A percentile compares a stretch with the other conserved stretches of the same genome.
These are phyloP conservation scores for Crematogaster levior DNA, from an alignment of 2,888 invertebrate genomes.

Conservation along the genomic window DNA sequence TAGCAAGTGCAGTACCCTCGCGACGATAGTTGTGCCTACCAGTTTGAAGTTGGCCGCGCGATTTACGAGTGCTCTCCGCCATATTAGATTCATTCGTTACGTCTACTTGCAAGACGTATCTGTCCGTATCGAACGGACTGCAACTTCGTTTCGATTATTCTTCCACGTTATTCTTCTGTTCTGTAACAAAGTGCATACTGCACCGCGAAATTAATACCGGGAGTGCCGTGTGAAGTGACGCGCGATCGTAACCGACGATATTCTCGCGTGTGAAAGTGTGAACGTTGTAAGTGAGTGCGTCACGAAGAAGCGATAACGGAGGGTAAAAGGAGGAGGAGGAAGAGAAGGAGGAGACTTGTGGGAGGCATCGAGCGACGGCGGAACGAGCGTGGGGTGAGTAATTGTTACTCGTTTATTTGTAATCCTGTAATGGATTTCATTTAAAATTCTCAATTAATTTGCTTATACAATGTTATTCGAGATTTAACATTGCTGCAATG, in stretches of 20 bases:
- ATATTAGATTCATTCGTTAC: not conserved
- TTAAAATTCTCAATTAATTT: not conserved
- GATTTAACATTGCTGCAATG: not conserved
- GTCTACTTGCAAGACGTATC: not conserved
- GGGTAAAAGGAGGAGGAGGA: not conserved
- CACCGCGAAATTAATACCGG: not conserved
- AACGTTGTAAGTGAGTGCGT: not conserved
- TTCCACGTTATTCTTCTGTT: not conserved
- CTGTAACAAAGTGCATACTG: not conserved
- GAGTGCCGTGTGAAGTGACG: not conserved
- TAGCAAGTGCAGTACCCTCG: not conserved
- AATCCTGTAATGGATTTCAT: not conserved
- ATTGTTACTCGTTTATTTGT: not conserved
- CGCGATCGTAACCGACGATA: not conserved
- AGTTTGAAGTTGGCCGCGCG: not conserved
- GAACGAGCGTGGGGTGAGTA: not conserved
- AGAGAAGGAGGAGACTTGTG: not conserved
- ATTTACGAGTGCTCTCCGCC: not conserved
- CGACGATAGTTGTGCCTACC: not conserved
- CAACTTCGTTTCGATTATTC: not conserved
- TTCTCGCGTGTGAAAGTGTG: not conserved
- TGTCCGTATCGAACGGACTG: not conserved
- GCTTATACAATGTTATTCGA: not conserved
- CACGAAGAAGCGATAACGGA: not conserved
- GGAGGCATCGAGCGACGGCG: not conserved